Evolutionary conservation across 2,888 invertebrate genomes (phyloP).

Genomic region (Aelia acuminata): DNA sequence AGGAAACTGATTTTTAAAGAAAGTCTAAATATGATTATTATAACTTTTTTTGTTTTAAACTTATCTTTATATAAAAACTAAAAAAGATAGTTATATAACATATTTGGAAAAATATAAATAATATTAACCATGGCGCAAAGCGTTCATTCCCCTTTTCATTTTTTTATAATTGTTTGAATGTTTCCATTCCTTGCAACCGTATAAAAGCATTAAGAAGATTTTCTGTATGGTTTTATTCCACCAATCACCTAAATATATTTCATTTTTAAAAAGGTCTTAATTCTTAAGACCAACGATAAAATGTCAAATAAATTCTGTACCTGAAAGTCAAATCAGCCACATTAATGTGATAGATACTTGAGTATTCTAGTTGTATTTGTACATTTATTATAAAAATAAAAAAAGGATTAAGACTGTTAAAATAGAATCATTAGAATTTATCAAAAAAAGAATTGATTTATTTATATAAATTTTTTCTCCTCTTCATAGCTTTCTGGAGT

Average conservation of each 20-base stretch:
- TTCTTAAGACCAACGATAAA: neutral
- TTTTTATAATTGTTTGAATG: slow-evolving; percentile 9
- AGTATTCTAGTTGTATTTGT: neutral
- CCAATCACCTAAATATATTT: slow-evolving; percentile 41
- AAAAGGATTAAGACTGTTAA: too few relatives aligned
- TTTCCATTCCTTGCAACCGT: slow-evolving; percentile 36
- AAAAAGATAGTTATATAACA: neutral
- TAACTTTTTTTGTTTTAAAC: neutral
- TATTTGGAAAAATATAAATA: neutral
- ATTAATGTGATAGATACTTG: neutral
- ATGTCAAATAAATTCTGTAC: neutral
- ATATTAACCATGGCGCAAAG: slow-evolving; percentile 29
- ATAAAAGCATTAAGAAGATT: slow-evolving; percentile 9
- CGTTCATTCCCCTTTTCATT: slow-evolving; percentile 2
- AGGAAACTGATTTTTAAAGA: neutral
- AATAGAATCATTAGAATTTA: too few relatives aligned
- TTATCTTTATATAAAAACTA: neutral
- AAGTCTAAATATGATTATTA: neutral
- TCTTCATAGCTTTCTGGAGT: too few relatives aligned
- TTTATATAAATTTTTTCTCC: too few relatives aligned
- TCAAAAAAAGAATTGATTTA: too few relatives aligned
- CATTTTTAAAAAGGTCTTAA: slow-evolving; percentile 11
- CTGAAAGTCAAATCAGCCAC: slow-evolving; percentile 31
- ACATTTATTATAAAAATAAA: too few relatives aligned
- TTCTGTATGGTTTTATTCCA: neutral